Evolutionary conservation across 2,888 invertebrate species (phyloP), one percentile per base, ranked within the genome.

Genomic region (Lobophora halterata): DNA sequence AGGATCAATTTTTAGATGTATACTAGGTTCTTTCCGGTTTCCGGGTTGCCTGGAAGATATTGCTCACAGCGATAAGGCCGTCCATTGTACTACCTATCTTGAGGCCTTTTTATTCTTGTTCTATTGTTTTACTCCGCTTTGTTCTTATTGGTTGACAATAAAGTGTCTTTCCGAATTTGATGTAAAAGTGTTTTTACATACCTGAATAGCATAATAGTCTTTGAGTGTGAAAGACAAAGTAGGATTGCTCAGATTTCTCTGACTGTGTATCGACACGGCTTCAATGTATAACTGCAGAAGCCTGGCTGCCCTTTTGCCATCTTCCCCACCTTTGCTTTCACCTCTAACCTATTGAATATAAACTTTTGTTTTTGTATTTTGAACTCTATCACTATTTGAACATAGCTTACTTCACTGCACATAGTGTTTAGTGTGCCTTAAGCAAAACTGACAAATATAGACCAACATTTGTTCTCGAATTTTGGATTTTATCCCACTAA

Each of bases 171-270:
- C 17, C n/a, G 17, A 17, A 3, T 14, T 14, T 3, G 5, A 14
- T 3, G 8, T 1, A 44, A 12, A 23, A 28, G 20, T 23, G 12
- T 9, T 8, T 3, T 19, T 20, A 37, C n/a, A 12, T 71, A 93
- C 93, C 85, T 92, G 90, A 48, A 94, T 93, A 13, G 91, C 91
- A 65, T 93, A 92, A 62, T 95, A 93, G 76, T 96, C 96, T 60
- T 91, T 92, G 38, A 91, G 81, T 28, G 91, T 92, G 55, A 95
- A 92, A 3, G 88, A 83, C 23, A 88, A 67, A 2, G 86, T 79
- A 1, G 88, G 89, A 55, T 90, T 88, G 37, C 88, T 88, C 17
- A 91, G 85, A 47, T 91, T 92, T 65, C 93, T 93, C 33, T 92
- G 92, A 64, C 94, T 95, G 46, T 90, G 88, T 37, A 97, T 83